phyloP scores from a whole-genome alignment of 2,888 invertebrate genomes.

The Pyrrhia umbra region DNA sequence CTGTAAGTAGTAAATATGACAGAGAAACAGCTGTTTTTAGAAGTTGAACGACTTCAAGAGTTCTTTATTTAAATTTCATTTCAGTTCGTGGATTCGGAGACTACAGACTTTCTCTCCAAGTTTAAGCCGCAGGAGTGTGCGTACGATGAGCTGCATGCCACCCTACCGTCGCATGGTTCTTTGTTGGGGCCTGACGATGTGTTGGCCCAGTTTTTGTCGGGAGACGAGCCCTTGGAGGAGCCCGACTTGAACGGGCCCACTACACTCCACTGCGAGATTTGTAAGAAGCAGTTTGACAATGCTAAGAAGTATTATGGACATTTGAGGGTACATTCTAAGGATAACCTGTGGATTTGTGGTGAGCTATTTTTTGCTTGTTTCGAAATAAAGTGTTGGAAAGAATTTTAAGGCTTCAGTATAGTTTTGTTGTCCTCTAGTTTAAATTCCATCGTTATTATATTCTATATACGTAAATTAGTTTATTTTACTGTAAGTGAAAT shows the following conservation, averaged over 20 bases:
- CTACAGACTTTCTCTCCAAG: constrained; percentile 72
- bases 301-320: constrained; percentile 88
- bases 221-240: constrained; percentile 83
- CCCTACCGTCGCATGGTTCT: constrained; percentile 72
- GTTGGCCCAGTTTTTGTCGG: constrained; percentile 82
- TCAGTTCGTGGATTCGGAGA: constrained; percentile 81
- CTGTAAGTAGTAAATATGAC: constrained; percentile 73
- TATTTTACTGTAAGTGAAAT: no score
- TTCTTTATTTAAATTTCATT: constrained; percentile 32
- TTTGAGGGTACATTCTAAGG: constrained; percentile 84
- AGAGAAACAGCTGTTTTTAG: constrained; percentile 23
- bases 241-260: constrained; percentile 86
- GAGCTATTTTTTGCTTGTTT: constrained; percentile 39
- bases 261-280: constrained; percentile 85
- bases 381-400: neutral
- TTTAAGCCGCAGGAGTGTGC: constrained; percentile 71
- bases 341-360: constrained; percentile 87
- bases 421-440: neutral
- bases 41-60: neutral
- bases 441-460: no score
- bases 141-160: constrained; percentile 75
- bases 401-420: neutral
- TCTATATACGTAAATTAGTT: neutral
- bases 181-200: constrained; percentile 81
- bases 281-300: constrained; percentile 84